Evolutionary conservation across 1,140 invertebrate genomes (phyloP).

Genomic region (Nixonia krombeini): DNA sequence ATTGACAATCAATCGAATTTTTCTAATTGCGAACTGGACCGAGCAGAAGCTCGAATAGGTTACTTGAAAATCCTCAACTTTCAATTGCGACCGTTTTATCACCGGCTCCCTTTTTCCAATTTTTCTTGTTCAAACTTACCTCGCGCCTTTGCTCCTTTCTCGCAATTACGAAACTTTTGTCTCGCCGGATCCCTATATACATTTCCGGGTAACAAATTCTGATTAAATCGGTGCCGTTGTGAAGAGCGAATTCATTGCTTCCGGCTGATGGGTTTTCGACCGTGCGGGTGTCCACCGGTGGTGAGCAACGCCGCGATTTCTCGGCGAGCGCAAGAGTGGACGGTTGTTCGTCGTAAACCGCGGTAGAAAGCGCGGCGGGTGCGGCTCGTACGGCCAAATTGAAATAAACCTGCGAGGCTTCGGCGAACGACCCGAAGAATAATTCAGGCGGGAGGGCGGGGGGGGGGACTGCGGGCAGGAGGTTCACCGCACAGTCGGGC

Average conservation of each 20-base stretch:
- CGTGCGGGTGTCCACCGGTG: too few species aligned
- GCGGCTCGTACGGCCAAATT: conserved; percentile 45
- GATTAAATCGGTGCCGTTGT: too few species aligned
- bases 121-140: neutral
- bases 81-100: conserved; percentile 19
- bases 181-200: too few species aligned
- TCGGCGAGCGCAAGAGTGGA: too few species aligned
- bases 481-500: conserved; percentile 5
- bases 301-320: too few species aligned
- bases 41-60: conserved; percentile 1
- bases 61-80: conserved; percentile 35
- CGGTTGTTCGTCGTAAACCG: conserved; percentile 1
- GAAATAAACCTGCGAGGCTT: conserved; percentile 57
- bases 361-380: conserved; percentile 1
- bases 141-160: neutral
- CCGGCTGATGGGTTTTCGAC: too few species aligned
- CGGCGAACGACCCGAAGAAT: conserved; percentile 48
- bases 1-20: conserved; percentile 34
- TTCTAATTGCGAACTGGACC: conserved; percentile 20
- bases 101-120: neutral
- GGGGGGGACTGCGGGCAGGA: neutral
- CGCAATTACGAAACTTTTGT: neutral
- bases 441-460: conserved; percentile 44
- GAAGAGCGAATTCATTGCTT: too few species aligned
- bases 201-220: too few species aligned